phyloP scores from a whole-genome alignment of 2,888 invertebrate genomes.

The Drosophila monieri region DNA sequence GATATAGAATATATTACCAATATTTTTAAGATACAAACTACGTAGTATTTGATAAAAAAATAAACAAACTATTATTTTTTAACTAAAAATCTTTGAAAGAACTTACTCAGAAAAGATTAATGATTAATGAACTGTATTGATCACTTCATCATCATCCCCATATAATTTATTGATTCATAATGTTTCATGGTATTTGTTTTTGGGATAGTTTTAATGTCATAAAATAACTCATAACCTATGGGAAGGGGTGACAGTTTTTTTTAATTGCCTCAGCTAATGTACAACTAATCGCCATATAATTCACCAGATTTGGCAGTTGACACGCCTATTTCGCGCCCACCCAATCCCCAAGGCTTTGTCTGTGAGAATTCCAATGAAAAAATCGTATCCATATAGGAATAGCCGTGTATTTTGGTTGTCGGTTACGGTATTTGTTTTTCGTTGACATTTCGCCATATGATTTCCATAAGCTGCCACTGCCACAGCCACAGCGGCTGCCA shows the following conservation, averaged over 20 bases:
- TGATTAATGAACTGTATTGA: background rate
- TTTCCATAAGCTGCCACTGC: slow-evolving; percentile 78
- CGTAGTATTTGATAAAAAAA: too few species aligned
- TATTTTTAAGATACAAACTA: too few species aligned
- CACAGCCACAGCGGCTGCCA: slow-evolving; percentile 70
- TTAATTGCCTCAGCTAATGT: slow-evolving; percentile 26
- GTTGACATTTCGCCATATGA: slow-evolving; percentile 77
- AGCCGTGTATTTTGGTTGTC: slow-evolving; percentile 44
- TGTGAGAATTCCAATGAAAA: slow-evolving; percentile 27
- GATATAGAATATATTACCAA: background rate
- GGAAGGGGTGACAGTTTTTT: slow-evolving; percentile 3
- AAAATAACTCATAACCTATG: slow-evolving; percentile 1
- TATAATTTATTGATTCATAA: background rate
- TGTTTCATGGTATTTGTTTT: background rate
- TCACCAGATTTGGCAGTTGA: slow-evolving; percentile 33
- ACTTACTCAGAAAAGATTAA: background rate
- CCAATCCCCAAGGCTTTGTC: slow-evolving; percentile 7
- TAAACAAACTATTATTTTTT: too few species aligned
- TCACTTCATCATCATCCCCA: slow-evolving; percentile 1
- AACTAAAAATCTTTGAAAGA: too few species aligned
- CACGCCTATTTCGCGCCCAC: slow-evolving; percentile 28
- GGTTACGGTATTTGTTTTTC: slow-evolving; percentile 40
- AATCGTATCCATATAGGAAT: slow-evolving; percentile 54
- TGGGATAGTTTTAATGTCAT: slow-evolving; percentile 6
- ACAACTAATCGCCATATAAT: slow-evolving; percentile 37